phyloP scores from a whole-genome alignment of 2,888 invertebrate species.

The Hydroisotoma schaefferi region DNA sequence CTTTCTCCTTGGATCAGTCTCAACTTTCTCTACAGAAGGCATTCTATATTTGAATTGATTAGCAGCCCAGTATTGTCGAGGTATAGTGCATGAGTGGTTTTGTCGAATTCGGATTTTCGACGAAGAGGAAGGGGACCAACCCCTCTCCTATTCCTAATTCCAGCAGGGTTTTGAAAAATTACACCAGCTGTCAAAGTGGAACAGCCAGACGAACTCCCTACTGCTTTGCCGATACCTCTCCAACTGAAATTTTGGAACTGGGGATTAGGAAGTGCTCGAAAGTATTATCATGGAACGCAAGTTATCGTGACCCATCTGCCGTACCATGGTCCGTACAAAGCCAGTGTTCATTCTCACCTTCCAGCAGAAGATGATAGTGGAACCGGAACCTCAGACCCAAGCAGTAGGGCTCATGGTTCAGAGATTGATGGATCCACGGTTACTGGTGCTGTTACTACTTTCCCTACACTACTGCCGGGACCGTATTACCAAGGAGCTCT shows the following conservation, averaged over 20 bases:
- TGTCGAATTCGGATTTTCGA: slow-evolving; percentile 27
- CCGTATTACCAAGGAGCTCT: background rate
- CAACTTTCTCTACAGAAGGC: no score
- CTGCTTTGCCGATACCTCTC: slow-evolving; percentile 39
- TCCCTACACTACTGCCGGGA: background rate
- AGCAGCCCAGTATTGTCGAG: no score
- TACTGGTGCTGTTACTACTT: background rate
- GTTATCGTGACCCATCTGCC: slow-evolving; percentile 40
- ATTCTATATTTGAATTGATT: no score
- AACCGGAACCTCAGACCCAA: slow-evolving; percentile 3
- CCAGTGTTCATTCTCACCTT: slow-evolving; percentile 32
- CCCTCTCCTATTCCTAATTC: slow-evolving; percentile 30
- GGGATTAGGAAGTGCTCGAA: slow-evolving; percentile 36
- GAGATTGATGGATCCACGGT: background rate
- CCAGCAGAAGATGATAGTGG: slow-evolving; percentile 18
- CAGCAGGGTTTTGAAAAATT: background rate
- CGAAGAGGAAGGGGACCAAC: slow-evolving; percentile 37
- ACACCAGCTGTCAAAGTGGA: slow-evolving; percentile 28
- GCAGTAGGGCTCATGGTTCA: slow-evolving; percentile 1
- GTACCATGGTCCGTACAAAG: slow-evolving; percentile 40
- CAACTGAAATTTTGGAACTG: slow-evolving; percentile 43
- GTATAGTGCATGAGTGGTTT: slow-evolving; percentile 42
- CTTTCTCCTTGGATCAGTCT: no score
- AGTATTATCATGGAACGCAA: slow-evolving; percentile 41
- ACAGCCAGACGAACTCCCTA: slow-evolving; percentile 26